Evolutionary conservation across 2,113 vertebrate genomes (phyloP).

Genomic region (Seriola quinqueradiata): DNA sequence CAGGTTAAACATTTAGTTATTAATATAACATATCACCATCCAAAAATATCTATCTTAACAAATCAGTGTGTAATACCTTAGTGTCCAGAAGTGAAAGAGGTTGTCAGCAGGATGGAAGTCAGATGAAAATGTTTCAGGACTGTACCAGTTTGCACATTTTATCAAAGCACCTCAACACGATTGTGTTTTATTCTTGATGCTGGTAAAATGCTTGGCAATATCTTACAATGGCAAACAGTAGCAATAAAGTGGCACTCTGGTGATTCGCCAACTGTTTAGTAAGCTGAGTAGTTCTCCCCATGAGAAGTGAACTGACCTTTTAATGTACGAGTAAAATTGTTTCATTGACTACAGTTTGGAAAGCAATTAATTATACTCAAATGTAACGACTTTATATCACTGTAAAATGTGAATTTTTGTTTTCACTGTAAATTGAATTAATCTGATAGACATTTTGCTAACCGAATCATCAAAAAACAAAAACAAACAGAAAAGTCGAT

Average conservation of each 20-base stretch:
- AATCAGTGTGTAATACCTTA: not conserved
- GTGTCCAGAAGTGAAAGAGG: not conserved
- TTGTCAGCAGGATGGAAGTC: not conserved
- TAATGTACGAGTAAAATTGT: too few relatives aligned
- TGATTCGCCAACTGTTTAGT: too few relatives aligned
- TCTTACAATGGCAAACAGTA: too few relatives aligned
- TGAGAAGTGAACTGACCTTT: too few relatives aligned
- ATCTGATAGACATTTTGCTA: too few relatives aligned
- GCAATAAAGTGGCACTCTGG: too few relatives aligned
- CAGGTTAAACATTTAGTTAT: constrained; percentile 20
- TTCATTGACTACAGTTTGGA: not conserved
- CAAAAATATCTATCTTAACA: constrained; percentile 1
- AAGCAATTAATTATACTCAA: not conserved
- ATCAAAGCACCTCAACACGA: not conserved
- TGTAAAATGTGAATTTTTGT: too few relatives aligned
- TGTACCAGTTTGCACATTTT: not conserved
- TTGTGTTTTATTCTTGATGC: not conserved
- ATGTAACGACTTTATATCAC: too few relatives aligned
- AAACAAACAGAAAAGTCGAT: too few relatives aligned
- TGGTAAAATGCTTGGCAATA: not conserved
- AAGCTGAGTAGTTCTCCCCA: too few relatives aligned
- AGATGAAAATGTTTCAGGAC: not conserved
- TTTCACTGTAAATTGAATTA: too few relatives aligned
- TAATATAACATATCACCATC: constrained; percentile 5
- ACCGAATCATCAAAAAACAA: too few relatives aligned